Base-by-base conservation (phyloP, 1,140 invertebrate species). In the Dendrolimus punctatus region DNA sequence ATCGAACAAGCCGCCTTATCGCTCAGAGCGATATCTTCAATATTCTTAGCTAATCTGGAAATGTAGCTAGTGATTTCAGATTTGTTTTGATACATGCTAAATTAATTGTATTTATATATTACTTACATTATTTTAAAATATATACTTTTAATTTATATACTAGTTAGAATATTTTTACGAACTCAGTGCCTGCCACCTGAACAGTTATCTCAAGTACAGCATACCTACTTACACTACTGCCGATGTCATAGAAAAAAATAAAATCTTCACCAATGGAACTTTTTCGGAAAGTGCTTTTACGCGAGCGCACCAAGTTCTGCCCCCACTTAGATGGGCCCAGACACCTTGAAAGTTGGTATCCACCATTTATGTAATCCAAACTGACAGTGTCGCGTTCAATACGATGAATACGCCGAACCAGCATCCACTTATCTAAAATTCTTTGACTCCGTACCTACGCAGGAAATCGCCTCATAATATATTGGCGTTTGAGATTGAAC, bases 401-500 rank as follows among this genome's bases (percentile, higher is more conserved):
- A 71, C 61, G 72, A 76, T 73, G 71, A 73, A 75, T 80, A 80
- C 72, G 68, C 69, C 39, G 70, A 56, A 69, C 60, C 62, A 47
- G 57, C 65, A 64, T 73, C 75, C 75, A 80, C 62, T 76, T 76
- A 77, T 74, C 68, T 77, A 64, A 57, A 69, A 75, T 77, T 76
- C 70, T 78, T 72, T 80, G 73, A 80, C 72, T 79, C 80, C 66
- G 61, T 75, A 71, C 66, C 62, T 71, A 73, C 65, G 65, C 63
- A 74, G 64, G 70, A 74, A 78, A 78, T 77, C 70, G 68, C 62
- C 69, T 76, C 65, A 75, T 85, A 79, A 82, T 83, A 81, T 83
- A 85, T 82, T 77, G 74, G 67, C 67, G 73, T 85, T 83, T 77
- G 72, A 81, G 77, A 85, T 82, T 76, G 74, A 82, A 82, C 71